Percentiles rank a stretch among this genome's conserved stretches.
Evolutionary conservation across 2,113 vertebrate genomes (phyloP).

Genomic region (Heptranchias perlo): DNA sequence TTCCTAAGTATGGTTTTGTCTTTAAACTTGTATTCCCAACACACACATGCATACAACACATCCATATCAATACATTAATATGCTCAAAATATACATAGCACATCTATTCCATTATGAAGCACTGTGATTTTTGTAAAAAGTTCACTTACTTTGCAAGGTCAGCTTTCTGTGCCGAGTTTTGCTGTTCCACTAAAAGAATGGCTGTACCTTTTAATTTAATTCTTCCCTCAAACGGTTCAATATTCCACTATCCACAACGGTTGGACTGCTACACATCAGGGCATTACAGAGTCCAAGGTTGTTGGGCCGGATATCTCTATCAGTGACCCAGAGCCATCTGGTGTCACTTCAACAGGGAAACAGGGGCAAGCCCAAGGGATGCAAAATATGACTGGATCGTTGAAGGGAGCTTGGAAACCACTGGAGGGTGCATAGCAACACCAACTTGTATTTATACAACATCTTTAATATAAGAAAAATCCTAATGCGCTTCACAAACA

Average conservation of each 20-base stretch:
- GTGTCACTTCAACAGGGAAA: not conserved
- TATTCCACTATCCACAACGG: not conserved
- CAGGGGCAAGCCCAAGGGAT: not conserved
- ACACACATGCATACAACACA: not conserved
- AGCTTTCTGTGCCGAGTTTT: not conserved
- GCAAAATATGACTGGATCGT: not conserved
- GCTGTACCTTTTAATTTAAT: not conserved
- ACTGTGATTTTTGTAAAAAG: not conserved
- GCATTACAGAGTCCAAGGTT: not conserved
- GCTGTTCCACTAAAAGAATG: not conserved
- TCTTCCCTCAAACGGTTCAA: not conserved
- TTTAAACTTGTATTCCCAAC: not conserved
- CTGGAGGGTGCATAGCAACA: not conserved
- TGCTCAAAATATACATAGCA: not conserved
- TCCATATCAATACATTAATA: not conserved
- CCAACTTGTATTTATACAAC: not conserved
- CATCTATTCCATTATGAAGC: not conserved
- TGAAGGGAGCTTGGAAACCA: not conserved
- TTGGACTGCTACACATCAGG: not conserved
- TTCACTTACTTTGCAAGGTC: not conserved
- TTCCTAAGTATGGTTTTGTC: not conserved
- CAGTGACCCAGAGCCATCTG: not conserved
- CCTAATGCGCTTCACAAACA: not conserved
- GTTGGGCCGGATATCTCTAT: not conserved
- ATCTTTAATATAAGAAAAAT: not conserved